These are phyloP conservation scores for Lanistes nyassanus DNA, from an alignment of 1,140 invertebrate species.

Conservation along the genomic window DNA sequence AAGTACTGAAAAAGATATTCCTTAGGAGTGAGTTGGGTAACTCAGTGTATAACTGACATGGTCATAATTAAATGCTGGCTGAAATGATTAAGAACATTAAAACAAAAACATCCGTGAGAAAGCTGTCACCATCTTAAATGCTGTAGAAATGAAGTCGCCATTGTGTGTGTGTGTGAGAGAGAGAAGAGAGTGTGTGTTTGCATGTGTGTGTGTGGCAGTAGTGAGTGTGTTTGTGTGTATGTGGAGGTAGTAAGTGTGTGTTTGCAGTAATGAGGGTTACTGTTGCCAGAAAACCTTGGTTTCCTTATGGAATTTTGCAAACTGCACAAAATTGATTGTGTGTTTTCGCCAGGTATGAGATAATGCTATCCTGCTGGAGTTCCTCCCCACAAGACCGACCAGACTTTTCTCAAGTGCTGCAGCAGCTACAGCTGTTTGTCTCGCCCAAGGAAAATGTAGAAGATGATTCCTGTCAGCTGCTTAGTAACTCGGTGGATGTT, in stretches of 20 bases:
- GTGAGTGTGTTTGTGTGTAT: neutral
- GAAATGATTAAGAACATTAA: neutral
- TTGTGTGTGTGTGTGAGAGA: neutral
- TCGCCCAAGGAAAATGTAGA: constrained; percentile 24
- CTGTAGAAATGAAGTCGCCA: too few species aligned
- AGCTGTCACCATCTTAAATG: neutral
- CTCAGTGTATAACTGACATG: too few species aligned
- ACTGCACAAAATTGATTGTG: too few species aligned
- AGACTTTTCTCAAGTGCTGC: constrained; percentile 74
- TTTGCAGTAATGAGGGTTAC: too few species aligned
- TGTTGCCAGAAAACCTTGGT: neutral
- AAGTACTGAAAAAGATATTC: too few species aligned
- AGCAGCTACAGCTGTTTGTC: constrained; percentile 44
- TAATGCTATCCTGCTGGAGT: constrained; percentile 92
- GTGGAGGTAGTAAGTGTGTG: too few species aligned
- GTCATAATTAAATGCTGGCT: too few species aligned
- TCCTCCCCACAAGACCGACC: constrained; percentile 80
- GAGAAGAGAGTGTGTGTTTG: neutral
- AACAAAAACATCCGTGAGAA: neutral
- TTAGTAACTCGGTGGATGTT: constrained; percentile 38
- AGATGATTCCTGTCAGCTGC: constrained; percentile 39
- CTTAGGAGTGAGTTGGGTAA: too few species aligned
- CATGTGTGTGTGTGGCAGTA: neutral
- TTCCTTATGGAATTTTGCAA: neutral
- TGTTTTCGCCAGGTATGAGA: constrained; percentile 71